Evolutionary conservation across 2,797 vertebrate species (phyloP), one percentile per base, ranked within the genome.

Genomic region (Typhlichthys eigenmanni): DNA sequence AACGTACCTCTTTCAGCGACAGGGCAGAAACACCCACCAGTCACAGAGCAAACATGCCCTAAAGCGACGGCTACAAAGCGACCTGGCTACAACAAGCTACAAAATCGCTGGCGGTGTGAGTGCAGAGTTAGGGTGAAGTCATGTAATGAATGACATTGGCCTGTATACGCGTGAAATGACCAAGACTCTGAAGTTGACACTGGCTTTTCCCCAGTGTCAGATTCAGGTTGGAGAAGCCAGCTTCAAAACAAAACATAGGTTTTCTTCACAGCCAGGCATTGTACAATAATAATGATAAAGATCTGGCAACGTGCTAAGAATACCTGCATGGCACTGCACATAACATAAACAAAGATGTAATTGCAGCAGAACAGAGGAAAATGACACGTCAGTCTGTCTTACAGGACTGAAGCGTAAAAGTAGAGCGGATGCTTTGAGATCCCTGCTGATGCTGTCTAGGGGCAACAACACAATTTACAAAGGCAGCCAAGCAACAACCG

Each of bases 381-480:
- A 54, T 24, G 10, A 19, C 60, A 60, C 4, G 17, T 64, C 59
- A 72, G 58, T 13, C 56, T 64, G 52, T 72, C 47, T 14, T 67
- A 55, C 47, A 61, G 50, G 45, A 65, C 55, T 48, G 66, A 48
- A 63, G 54, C 32, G 55, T 51, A 67, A 47, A 63, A 64, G 56
- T 16, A 47, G 38, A 69, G 50, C n/a, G 68, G 32, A 63, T 66
- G 62, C 64, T 71, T 60, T 61, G 49, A 76, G 58, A 50, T 54
- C 66, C 45, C 57, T 53, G 65, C 62, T 60, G 51, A 55, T 58
- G 74, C 10, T 60, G 53, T 78, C 71, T 71, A 43, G 58, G 68
- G 72, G 69, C 64, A 69, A 75, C 66, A 70, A 71, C 72, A 78
- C 65, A 47, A 65, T 76, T 83, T 80, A 78, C 60, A 77, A 79